Base-by-base conservation (phyloP, 2,113 vertebrate genomes). In the Cepphus grylle region DNA sequence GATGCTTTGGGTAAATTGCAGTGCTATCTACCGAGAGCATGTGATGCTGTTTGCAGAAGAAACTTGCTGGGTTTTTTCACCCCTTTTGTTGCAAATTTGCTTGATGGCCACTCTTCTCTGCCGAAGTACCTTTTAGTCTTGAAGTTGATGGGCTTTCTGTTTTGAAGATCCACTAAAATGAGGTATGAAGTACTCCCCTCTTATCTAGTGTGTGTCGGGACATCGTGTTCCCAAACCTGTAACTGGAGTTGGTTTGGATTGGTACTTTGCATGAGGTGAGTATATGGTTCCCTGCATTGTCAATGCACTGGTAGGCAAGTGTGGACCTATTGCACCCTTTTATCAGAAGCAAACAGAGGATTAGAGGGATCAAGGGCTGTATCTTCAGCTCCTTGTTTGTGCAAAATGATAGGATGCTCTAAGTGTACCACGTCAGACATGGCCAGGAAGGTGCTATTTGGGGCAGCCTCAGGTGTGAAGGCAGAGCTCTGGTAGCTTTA, bases 121-220 rank as follows among this genome's bases (percentile, higher is more conserved):
- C 18, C 45, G 17, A 94, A 95, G 66, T 72, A 79, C 78, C 74
- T 94, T 86, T 93, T 45, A 83, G 62, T 81, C 40, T 62, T 71
- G 62, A 77, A 95, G 45, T 20, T 91, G 92, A 86, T 91, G 81
- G 87, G 62, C 36, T 88, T 93, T 93, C 58, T 81, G 67, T 58
- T 96, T 81, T 88, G 93, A 95, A 95, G 88, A 84, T 62, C 67
- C n/a, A 22, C 40, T 78, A 30, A 93, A 95, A 80, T n/a, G 36
- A 93, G 72, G 52, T 43, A 42, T 71, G 86, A 84, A 78, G 53
- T 74, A 29, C 11, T 67, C 18, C 19, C 6, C 30, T 26, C 32
- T 80, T 32, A 66, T 62, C 40, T 53, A 32, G 32, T 6, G 9
- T 71, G 8, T 42, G 19, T 34, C 53, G 14, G 76, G 86, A 78